Conservation (phyloP, 2,888 invertebrate species). For the Blastobasis lacticolella region DNA sequence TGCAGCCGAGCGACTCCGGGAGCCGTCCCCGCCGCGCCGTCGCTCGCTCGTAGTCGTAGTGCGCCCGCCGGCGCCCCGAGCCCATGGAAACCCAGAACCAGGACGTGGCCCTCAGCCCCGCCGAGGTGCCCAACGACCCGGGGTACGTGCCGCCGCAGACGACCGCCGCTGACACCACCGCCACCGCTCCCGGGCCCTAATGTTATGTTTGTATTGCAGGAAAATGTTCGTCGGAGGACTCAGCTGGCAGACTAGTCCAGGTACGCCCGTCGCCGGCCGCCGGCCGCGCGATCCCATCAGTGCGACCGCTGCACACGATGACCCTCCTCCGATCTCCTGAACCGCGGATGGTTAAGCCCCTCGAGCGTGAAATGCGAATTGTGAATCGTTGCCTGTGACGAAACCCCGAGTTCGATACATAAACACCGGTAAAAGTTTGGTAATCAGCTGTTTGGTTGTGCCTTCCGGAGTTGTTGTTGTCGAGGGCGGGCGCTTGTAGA, state of each 20-base stretch:
- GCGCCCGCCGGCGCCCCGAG: conserved; percentile 53
- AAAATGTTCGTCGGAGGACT: conserved; percentile 99
- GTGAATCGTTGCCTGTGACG: conserved; percentile 47
- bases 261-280: conserved; percentile 76
- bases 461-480: conserved; percentile 39
- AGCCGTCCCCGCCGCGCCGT: conserved; percentile 75
- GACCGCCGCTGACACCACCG: conserved; percentile 18
- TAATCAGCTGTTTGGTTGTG: conserved; percentile 66
- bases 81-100: conserved; percentile 85
- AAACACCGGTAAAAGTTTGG: conserved; percentile 68
- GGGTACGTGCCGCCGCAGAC: conserved; percentile 77
- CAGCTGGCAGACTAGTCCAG: conserved; percentile 99
- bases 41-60: conserved; percentile 77
- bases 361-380: conserved; percentile 31
- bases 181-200: conserved; percentile 39
- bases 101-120: conserved; percentile 87
- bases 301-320: conserved; percentile 54
- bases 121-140: conserved; percentile 95
- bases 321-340: conserved; percentile 36
- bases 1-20: conserved; percentile 77
- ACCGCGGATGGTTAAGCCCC: conserved; percentile 25
- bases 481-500: conserved; percentile 28
- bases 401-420: conserved; percentile 39
- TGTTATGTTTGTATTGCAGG: conserved; percentile 84
- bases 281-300: conserved; percentile 38